phyloP scores from a whole-genome alignment of 2,797 vertebrate species.

The Masticophis lateralis region DNA sequence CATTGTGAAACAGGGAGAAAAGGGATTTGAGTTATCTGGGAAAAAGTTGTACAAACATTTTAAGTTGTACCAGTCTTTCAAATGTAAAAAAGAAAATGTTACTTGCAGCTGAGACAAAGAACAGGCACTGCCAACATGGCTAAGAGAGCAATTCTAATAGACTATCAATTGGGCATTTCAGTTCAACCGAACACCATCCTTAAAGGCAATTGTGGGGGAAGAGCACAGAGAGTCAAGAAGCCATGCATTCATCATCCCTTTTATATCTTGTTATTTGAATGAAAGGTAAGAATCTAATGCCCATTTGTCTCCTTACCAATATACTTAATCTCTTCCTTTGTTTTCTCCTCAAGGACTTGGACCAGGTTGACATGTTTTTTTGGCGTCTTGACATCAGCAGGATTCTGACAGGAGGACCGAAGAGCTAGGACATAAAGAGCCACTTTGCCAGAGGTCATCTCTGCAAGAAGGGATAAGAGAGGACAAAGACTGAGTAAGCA shows the following conservation, averaged over 20 bases:
- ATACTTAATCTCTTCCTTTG: constrained; percentile 45
- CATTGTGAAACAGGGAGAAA: neutral
- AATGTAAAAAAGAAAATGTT: neutral
- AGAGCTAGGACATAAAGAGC: constrained; percentile 70
- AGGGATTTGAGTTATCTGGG: neutral
- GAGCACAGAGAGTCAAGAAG: neutral
- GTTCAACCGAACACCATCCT: neutral
- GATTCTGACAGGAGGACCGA: constrained; percentile 66
- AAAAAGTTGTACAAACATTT: neutral
- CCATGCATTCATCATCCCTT: neutral
- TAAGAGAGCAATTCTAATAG: neutral
- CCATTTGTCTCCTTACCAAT: constrained; percentile 50
- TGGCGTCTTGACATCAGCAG: neutral
- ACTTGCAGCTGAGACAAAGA: neutral
- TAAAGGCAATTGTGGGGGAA: neutral
- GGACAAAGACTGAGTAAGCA: neutral
- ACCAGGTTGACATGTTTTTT: constrained; percentile 15
- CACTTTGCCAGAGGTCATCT: constrained; percentile 59
- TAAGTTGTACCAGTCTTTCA: neutral
- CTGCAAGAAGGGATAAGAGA: constrained; percentile 47
- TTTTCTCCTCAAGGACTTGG: constrained; percentile 52
- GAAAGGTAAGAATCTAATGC: neutral
- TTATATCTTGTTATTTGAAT: neutral
- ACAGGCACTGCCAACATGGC: neutral
- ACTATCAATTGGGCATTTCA: neutral